Evolutionary conservation across 2,888 invertebrate genomes (phyloP).

Genomic region (Agrochola circellaris): DNA sequence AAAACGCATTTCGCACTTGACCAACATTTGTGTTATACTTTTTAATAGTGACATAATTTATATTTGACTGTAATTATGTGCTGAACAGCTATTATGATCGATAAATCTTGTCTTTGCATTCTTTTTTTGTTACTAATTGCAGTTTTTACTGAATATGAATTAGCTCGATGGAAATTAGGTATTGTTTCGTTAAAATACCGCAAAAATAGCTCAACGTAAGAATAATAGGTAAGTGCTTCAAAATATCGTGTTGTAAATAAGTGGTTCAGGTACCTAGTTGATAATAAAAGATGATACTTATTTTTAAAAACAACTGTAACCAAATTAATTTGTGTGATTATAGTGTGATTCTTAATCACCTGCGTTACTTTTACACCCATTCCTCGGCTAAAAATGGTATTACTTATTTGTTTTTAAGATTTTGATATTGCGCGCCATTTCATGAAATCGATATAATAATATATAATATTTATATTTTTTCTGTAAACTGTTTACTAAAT

Average conservation of each 20-base stretch:
- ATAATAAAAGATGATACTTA: not conserved
- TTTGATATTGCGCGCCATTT: not conserved
- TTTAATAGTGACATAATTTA: constrained; percentile 19
- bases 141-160: constrained; percentile 38
- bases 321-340: not conserved
- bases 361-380: not conserved
- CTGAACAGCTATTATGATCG: constrained; percentile 18
- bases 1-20: constrained; percentile 29
- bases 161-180: not conserved
- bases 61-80: constrained; percentile 45
- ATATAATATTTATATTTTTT: not conserved
- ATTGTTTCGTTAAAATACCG: not conserved
- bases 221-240: not conserved
- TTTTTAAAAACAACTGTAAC: not conserved
- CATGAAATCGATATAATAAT: not conserved
- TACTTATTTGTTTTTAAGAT: not conserved
- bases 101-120: constrained; percentile 14
- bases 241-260: not conserved
- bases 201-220: not conserved
- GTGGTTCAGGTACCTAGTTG: not conserved
- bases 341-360: not conserved
- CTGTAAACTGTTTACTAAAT: not conserved
- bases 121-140: not conserved
- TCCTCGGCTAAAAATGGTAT: not conserved
- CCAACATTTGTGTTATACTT: not conserved